phyloP scores from a whole-genome alignment of 2,888 invertebrate genomes.

The Watsonalla cultraria region DNA sequence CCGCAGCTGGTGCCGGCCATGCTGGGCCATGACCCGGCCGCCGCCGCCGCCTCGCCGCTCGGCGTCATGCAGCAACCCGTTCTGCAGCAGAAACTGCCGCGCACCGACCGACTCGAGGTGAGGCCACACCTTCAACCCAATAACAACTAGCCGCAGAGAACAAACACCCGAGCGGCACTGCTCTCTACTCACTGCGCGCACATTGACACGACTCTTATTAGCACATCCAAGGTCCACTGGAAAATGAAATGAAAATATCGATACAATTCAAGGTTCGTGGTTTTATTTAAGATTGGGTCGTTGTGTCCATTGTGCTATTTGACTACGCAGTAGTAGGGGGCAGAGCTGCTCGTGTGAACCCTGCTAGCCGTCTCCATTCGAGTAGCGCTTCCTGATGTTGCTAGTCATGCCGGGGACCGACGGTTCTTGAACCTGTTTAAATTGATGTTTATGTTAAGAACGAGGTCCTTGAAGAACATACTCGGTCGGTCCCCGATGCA shows the following conservation, averaged over 20 bases:
- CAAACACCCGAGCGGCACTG: background rate
- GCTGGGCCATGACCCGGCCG: constrained; percentile 92
- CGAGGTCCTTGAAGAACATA: constrained; percentile 1
- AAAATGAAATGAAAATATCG: too few species aligned
- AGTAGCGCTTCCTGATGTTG: constrained; percentile 62
- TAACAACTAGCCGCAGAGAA: background rate
- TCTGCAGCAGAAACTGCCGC: constrained; percentile 95
- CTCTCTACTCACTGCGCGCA: constrained; percentile 10
- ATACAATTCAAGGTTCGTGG: constrained; percentile 4
- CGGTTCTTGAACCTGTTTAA: constrained; percentile 8
- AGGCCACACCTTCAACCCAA: constrained; percentile 50
- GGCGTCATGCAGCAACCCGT: constrained; percentile 92
- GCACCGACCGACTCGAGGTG: constrained; percentile 98
- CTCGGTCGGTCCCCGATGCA: constrained; percentile 53
- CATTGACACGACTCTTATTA: background rate
- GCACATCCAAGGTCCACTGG: too few species aligned
- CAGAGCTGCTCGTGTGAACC: constrained; percentile 18
- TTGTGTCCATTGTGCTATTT: background rate
- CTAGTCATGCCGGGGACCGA: constrained; percentile 56
- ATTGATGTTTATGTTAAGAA: background rate
- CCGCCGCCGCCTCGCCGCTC: constrained; percentile 86
- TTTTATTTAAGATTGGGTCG: background rate
- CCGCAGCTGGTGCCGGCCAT: constrained; percentile 94
- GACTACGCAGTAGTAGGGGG: background rate
- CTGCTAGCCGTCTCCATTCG: constrained; percentile 25